A percentile compares a stretch with the other conserved stretches of the same genome.
These are phyloP conservation scores for Epinephelus coioides DNA, from an alignment of 2,797 vertebrate species.

Conservation along the genomic window DNA sequence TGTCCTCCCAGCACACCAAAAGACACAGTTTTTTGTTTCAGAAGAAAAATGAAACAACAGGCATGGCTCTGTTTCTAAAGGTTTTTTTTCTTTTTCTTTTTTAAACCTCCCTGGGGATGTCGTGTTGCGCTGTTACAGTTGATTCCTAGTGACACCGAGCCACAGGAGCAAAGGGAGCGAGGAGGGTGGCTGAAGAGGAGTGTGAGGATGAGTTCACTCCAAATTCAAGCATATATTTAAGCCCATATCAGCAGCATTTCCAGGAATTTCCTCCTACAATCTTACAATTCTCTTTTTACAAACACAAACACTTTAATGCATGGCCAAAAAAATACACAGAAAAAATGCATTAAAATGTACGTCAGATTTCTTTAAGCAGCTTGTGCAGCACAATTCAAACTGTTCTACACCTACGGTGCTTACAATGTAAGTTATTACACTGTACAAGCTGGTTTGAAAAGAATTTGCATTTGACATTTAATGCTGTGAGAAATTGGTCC, in stretches of 20 bases:
- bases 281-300: neutral
- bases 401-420: neutral
- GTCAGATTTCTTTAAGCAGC: slow-evolving; percentile 6
- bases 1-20: slow-evolving; percentile 34
- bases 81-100: slow-evolving; percentile 11
- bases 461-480: slow-evolving; percentile 74
- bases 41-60: slow-evolving; percentile 50
- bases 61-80: slow-evolving; percentile 35
- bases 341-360: slow-evolving; percentile 22
- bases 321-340: neutral
- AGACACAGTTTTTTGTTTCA: slow-evolving; percentile 34
- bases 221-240: neutral
- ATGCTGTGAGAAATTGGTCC: slow-evolving; percentile 34
- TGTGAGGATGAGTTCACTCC: neutral
- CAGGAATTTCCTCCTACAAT: neutral
- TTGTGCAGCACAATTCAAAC: slow-evolving; percentile 9
- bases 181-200: slow-evolving; percentile 37
- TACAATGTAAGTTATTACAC: slow-evolving; percentile 40
- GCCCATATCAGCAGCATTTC: neutral
- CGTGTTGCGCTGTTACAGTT: slow-evolving; percentile 25
- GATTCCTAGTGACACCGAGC: slow-evolving; percentile 64
- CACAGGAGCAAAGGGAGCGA: slow-evolving; percentile 48
- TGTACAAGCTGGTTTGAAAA: slow-evolving; percentile 27
- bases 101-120: slow-evolving; percentile 44
- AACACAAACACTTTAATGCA: neutral